Conservation (phyloP, 2,888 invertebrate genomes). For the Meghimatium bilineatum region DNA sequence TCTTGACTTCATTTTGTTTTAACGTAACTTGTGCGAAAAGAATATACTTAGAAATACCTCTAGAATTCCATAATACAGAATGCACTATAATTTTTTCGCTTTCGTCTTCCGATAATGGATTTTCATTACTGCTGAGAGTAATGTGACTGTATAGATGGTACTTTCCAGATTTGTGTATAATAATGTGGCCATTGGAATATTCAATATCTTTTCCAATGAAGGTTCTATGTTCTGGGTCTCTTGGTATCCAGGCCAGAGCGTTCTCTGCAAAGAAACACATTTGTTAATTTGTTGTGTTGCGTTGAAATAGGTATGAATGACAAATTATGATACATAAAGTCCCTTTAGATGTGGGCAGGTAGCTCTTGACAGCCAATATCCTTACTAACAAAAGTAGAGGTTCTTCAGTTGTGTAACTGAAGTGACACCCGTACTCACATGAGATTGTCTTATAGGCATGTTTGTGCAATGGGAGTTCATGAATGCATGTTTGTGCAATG, state of each 20-base stretch:
- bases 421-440: too few relatives aligned
- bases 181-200: slow-evolving; percentile 47
- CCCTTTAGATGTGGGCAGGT: too few relatives aligned
- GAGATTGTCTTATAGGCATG: too few relatives aligned
- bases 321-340: too few relatives aligned
- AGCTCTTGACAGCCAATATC: too few relatives aligned
- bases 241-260: slow-evolving; percentile 40
- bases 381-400: too few relatives aligned
- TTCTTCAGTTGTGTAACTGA: too few relatives aligned
- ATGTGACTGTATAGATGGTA: slow-evolving; percentile 51
- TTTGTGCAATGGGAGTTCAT: too few relatives aligned
- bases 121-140: slow-evolving; percentile 49
- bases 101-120: slow-evolving; percentile 5
- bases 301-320: too few relatives aligned
- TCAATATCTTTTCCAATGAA: slow-evolving; percentile 44
- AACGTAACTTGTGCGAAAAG: slow-evolving; percentile 46
- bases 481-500: too few relatives aligned
- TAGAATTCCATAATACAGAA: slow-evolving; percentile 35
- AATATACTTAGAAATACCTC: slow-evolving; percentile 22
- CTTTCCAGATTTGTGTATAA: slow-evolving; percentile 41
- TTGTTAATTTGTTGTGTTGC: neutral
- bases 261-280: slow-evolving; percentile 5
- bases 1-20: slow-evolving; percentile 37
- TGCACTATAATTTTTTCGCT: slow-evolving; percentile 42
- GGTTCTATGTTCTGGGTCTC: slow-evolving; percentile 34